Evolutionary conservation across 2,797 vertebrate genomes (phyloP).

Genomic region (Pampus argenteus): DNA sequence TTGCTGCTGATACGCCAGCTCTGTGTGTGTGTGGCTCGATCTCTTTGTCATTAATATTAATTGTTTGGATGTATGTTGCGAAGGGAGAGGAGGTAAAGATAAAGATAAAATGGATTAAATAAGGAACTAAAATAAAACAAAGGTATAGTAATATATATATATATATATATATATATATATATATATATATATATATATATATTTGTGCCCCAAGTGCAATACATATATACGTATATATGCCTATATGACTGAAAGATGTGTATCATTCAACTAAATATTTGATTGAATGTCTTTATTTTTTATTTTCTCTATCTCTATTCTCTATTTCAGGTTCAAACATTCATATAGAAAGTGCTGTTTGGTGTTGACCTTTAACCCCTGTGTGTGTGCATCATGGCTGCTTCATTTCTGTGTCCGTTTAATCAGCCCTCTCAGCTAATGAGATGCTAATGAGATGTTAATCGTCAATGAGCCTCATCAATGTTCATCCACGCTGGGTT

Average conservation of each 20-base stretch:
- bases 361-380: constrained; percentile 29
- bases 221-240: too few species aligned
- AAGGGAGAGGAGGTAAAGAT: too few species aligned
- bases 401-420: constrained; percentile 58
- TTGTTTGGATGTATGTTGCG: neutral
- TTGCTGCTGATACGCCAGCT: constrained; percentile 83
- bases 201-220: too few species aligned
- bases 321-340: neutral
- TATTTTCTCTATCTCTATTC: too few species aligned
- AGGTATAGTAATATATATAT: too few species aligned
- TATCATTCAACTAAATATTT: neutral
- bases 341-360: neutral
- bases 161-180: too few species aligned
- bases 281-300: neutral
- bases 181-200: too few species aligned
- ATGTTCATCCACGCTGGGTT: constrained; percentile 63
- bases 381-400: constrained; percentile 9
- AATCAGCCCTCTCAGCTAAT: constrained; percentile 67
- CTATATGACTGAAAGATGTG: neutral
- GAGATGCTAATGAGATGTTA: constrained; percentile 79
- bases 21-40: neutral
- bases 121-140: too few species aligned
- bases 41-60: neutral
- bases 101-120: too few species aligned
- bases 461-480: constrained; percentile 76